Evolutionary conservation across 2,113 vertebrate species (phyloP).

Genomic region (Perca flavescens): DNA sequence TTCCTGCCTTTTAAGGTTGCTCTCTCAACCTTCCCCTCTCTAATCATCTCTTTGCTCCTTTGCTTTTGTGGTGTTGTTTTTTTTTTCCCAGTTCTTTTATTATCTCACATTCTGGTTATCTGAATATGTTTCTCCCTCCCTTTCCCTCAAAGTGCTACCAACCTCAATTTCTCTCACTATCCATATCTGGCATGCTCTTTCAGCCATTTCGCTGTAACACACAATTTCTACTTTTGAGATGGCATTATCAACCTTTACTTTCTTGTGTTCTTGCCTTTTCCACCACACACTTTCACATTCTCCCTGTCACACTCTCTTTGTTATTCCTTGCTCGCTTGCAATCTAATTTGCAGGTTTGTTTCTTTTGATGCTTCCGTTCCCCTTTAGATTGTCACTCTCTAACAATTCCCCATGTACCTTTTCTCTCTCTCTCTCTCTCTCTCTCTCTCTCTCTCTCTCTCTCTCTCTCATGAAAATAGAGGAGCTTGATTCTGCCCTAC

Average conservation of each 20-base stretch:
- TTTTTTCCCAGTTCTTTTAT: conserved; percentile 3
- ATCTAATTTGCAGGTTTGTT: conserved; percentile 11
- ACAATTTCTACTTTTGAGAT: background rate
- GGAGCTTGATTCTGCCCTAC: background rate
- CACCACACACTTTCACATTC: background rate
- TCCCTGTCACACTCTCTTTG: background rate
- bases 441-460: background rate
- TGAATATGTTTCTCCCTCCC: conserved; percentile 3
- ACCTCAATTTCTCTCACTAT: background rate
- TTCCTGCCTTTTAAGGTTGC: conserved; percentile 11
- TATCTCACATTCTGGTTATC: conserved; percentile 8
- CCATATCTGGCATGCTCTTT: conserved; percentile 14
- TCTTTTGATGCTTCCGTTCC: background rate
- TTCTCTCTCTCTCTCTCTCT: background rate
- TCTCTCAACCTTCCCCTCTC: conserved; percentile 6
- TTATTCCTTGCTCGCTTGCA: background rate
- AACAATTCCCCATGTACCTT: background rate
- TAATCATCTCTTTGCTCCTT: conserved; percentile 1
- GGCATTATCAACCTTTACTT: background rate
- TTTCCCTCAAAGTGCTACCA: background rate
- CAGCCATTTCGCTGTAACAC: background rate
- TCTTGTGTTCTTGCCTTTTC: background rate
- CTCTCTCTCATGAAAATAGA: background rate
- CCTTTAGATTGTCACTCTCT: background rate
- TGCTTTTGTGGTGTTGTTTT: conserved; percentile 19